These are phyloP conservation scores for Shargacucullia verbasci DNA, from an alignment of 2,888 invertebrate species.

Conservation along the genomic window DNA sequence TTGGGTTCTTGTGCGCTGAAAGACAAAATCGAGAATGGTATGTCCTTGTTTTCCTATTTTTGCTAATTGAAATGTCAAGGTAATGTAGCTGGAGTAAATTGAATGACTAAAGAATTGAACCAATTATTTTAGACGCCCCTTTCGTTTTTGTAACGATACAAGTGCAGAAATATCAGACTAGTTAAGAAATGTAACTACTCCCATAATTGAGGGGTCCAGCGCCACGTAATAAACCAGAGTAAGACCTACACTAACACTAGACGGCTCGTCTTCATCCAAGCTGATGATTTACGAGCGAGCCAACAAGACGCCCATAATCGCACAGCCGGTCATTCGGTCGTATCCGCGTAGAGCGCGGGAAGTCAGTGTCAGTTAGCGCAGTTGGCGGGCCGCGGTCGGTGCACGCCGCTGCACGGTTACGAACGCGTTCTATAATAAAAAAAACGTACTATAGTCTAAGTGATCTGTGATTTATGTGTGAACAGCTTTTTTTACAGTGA, in stretches of 20 bases:
- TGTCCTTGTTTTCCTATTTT: conserved; percentile 21
- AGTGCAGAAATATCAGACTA: not conserved
- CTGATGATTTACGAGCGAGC: conserved; percentile 53
- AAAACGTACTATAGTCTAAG: conserved; percentile 41
- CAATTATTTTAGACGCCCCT: too few species aligned
- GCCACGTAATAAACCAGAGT: conserved; percentile 47
- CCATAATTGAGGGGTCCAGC: conserved; percentile 15
- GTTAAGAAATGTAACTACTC: conserved; percentile 22
- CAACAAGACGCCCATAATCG: conserved; percentile 52
- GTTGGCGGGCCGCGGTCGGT: conserved; percentile 57
- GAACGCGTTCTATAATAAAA: conserved; percentile 41
- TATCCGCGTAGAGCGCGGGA: conserved; percentile 54
- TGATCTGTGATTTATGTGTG: conserved; percentile 52
- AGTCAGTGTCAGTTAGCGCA: conserved; percentile 62
- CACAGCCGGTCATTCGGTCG: conserved; percentile 53
- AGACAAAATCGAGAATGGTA: conserved; percentile 25
- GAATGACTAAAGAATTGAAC: too few species aligned
- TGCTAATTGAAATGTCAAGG: conserved; percentile 22
- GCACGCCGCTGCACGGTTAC: conserved; percentile 45
- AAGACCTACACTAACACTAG: conserved; percentile 42
- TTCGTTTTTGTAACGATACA: not conserved
- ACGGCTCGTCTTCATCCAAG: conserved; percentile 50
- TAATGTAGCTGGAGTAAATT: not conserved
- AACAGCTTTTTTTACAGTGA: conserved; percentile 49
- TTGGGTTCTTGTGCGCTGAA: conserved; percentile 11